These are phyloP conservation scores for Eurytoma californica DNA, from an alignment of 2,888 invertebrate genomes.

Conservation along the genomic window DNA sequence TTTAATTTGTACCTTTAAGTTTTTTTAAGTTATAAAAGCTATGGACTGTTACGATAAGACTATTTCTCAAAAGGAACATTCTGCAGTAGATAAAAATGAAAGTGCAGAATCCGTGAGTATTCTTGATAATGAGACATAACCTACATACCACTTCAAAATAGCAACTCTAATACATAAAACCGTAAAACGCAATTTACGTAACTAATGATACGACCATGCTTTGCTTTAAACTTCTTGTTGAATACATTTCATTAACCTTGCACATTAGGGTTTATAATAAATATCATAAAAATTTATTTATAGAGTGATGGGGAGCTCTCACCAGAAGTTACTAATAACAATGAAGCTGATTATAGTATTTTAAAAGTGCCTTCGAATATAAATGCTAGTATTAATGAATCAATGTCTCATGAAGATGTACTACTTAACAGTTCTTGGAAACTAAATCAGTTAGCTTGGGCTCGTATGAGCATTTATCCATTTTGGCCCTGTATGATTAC, in stretches of 20 bases:
- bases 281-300: neutral
- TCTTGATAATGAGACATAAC: conserved; percentile 36
- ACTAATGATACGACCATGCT: neutral
- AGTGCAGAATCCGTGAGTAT: conserved; percentile 23
- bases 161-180: neutral
- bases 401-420: conserved; percentile 35
- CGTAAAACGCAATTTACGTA: conserved; percentile 1
- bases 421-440: conserved; percentile 50
- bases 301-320: conserved; percentile 18
- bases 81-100: conserved; percentile 6
- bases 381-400: conserved; percentile 14
- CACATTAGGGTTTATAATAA: too few species aligned
- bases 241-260: too few species aligned
- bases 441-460: conserved; percentile 55
- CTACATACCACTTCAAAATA: conserved; percentile 15
- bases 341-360: conserved; percentile 3
- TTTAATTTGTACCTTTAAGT: conserved; percentile 13
- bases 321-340: conserved; percentile 7
- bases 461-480: conserved; percentile 58
- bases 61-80: conserved; percentile 2
- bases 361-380: neutral
- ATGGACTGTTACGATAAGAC: too few species aligned
- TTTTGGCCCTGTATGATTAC: conserved; percentile 58
- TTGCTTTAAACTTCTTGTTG: neutral
- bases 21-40: neutral